These are phyloP conservation scores for Calosoma granatense DNA, from an alignment of 1,140 invertebrate genomes.

Conservation along the genomic window DNA sequence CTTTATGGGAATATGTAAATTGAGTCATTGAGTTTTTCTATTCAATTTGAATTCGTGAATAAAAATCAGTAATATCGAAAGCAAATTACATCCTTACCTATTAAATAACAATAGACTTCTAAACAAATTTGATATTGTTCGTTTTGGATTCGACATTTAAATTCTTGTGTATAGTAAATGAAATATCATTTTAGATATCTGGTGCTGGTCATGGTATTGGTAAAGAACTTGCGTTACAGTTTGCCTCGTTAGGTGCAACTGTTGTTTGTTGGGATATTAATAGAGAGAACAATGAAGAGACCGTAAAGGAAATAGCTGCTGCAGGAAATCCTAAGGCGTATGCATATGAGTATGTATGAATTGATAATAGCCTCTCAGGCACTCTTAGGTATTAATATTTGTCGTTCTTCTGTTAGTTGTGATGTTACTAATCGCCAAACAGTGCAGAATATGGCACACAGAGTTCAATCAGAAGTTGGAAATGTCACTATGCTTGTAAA, in stretches of 20 bases:
- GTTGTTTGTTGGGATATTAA: constrained; percentile 87
- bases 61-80: too few relatives aligned
- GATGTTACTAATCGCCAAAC: constrained; percentile 56
- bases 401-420: constrained; percentile 38
- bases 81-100: too few relatives aligned
- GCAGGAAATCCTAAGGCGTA: constrained; percentile 37
- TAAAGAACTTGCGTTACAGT: constrained; percentile 66
- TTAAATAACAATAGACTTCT: too few relatives aligned
- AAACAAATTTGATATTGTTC: too few relatives aligned
- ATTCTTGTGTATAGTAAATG: too few relatives aligned
- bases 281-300: constrained; percentile 53
- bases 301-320: constrained; percentile 43
- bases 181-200: constrained; percentile 71
- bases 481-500: constrained; percentile 66
- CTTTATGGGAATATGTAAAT: too few relatives aligned
- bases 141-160: too few relatives aligned
- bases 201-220: constrained; percentile 90
- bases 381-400: background rate
- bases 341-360: constrained; percentile 42
- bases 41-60: too few relatives aligned
- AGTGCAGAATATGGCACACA: constrained; percentile 43
- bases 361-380: too few relatives aligned
- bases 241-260: constrained; percentile 65
- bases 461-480: constrained; percentile 53
- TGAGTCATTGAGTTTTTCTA: too few relatives aligned